Base-by-base conservation (phyloP, 2,113 vertebrate species). In the Xiphophorus maculatus region DNA sequence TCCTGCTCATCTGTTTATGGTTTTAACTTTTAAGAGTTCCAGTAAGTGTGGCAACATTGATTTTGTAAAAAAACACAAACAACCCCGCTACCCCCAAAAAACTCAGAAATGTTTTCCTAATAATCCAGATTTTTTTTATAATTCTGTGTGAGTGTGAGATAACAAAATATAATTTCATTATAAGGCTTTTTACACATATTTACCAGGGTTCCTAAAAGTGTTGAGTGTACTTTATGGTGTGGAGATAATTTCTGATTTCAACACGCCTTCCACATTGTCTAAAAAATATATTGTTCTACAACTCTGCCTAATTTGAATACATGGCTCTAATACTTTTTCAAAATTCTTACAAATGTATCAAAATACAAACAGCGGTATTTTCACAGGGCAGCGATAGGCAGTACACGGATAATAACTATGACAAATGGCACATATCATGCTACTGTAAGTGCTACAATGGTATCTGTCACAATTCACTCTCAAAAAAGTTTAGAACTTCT, bases 381-480 rank as follows among this genome's bases (percentile, higher is more conserved):
- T 87, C 77, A 83, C 74, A 74, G 88, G 89, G 89, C 91, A 90
- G 91, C 91, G 87, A 80, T 86, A 76, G 11, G 87, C 86, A 76
- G 78, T 74, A 58, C 15, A 64, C 62, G 33, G 32, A 40, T 61
- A n/a, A 54, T 12, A 63, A 58, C 67, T 48, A 64, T 72, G 27
- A 77, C 48, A 87, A 37, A 78, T 63, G 65, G 25, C 73, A 51
- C 63, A 22, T 81, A 71, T 64, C 63, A 80, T 64, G 68, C 66
- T 77, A 64, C 15, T 82, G 81, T 86, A 93, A 92, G 88, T 93
- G 92, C 93, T 93, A 92, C 90, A 89, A 82, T 76, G 27, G 44
- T 71, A 63, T 83, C 69, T 66, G 48, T 67, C 3, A 63, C 35
- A 19, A 30, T 17, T 69, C n/a, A 19, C 51, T 30, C 27, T 77